Percentiles rank a stretch among this genome's conserved stretches.
phyloP scores from a whole-genome alignment of 1,140 invertebrate genomes.

The Calephelis virginiensis region DNA sequence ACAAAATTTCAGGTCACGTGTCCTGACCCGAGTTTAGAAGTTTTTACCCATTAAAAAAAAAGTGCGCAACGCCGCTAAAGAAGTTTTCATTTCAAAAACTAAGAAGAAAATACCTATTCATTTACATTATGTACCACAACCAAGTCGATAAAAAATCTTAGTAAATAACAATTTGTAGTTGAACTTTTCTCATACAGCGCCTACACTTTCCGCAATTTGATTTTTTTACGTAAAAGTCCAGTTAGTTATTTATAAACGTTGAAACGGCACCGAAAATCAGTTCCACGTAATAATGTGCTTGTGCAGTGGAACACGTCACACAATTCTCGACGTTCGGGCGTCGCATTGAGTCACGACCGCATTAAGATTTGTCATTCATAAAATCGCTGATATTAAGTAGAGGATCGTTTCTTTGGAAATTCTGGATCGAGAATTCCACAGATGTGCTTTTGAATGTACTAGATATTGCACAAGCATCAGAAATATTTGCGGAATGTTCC shows the following conservation, averaged over 20 bases:
- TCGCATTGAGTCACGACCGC: constrained; percentile 52
- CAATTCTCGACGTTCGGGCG: constrained; percentile 48
- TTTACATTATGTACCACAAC: too few species aligned
- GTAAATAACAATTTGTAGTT: not conserved
- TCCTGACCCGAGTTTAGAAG: too few species aligned
- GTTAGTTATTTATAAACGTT: constrained; percentile 39
- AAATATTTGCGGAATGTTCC: constrained; percentile 6
- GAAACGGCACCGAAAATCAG: constrained; percentile 44
- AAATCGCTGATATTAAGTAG: constrained; percentile 45
- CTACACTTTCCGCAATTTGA: not conserved
- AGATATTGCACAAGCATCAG: not conserved
- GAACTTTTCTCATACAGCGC: not conserved
- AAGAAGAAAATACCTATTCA: too few species aligned
- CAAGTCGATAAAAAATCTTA: too few species aligned
- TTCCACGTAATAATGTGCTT: constrained; percentile 41
- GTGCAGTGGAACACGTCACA: constrained; percentile 50
- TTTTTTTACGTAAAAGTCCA: constrained; percentile 24
- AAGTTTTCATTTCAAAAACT: too few species aligned
- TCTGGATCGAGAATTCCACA: constrained; percentile 6
- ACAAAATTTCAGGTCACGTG: too few species aligned
- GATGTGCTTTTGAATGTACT: not conserved
- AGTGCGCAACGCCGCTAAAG: too few species aligned
- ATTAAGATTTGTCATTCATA: constrained; percentile 67
- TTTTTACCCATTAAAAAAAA: too few species aligned
- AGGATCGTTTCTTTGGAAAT: constrained; percentile 33